Conservation (phyloP, 1,140 invertebrate genomes). For the Episyrphus balteatus region DNA sequence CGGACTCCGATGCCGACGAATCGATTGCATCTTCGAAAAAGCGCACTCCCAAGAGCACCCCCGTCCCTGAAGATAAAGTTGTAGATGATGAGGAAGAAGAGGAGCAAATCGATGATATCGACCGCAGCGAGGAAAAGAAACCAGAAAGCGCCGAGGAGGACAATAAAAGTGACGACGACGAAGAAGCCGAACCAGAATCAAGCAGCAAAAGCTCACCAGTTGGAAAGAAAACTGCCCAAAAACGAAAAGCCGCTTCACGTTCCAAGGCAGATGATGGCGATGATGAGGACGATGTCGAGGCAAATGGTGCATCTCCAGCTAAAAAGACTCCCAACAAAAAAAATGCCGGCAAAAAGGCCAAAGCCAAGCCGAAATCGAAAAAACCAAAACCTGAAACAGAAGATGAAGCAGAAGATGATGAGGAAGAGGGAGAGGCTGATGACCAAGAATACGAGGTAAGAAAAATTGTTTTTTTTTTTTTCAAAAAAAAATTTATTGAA, state of each 20-base stretch:
- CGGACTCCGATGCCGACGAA: too few relatives aligned
- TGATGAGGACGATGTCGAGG: slow-evolving; percentile 4
- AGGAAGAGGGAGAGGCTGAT: slow-evolving; percentile 5
- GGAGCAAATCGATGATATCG: slow-evolving; percentile 10
- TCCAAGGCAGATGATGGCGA: neutral
- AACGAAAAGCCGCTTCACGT: slow-evolving; percentile 7
- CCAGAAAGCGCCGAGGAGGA: slow-evolving; percentile 2
- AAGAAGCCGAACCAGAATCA: slow-evolving; percentile 5
- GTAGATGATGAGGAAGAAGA: slow-evolving; percentile 4
- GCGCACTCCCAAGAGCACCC: too few relatives aligned
- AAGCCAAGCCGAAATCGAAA: slow-evolving; percentile 5
- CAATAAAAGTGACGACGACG: slow-evolving; percentile 4
- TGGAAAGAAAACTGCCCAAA: slow-evolving; percentile 6
- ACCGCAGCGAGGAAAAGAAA: slow-evolving; percentile 4
- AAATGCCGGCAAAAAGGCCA: slow-evolving; percentile 6
- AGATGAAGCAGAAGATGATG: neutral
- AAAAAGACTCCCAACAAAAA: slow-evolving; percentile 1
- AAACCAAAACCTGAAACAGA: slow-evolving; percentile 1
- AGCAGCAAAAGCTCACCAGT: slow-evolving; percentile 1
- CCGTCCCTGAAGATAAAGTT: too few relatives aligned
- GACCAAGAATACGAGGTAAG: slow-evolving; percentile 19
- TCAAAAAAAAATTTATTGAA: neutral
- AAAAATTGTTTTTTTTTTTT: neutral
- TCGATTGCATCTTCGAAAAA: too few relatives aligned
- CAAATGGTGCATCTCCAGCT: slow-evolving; percentile 5